phyloP scores from a whole-genome alignment of 1,140 invertebrate species.

The Heliconius congener region DNA sequence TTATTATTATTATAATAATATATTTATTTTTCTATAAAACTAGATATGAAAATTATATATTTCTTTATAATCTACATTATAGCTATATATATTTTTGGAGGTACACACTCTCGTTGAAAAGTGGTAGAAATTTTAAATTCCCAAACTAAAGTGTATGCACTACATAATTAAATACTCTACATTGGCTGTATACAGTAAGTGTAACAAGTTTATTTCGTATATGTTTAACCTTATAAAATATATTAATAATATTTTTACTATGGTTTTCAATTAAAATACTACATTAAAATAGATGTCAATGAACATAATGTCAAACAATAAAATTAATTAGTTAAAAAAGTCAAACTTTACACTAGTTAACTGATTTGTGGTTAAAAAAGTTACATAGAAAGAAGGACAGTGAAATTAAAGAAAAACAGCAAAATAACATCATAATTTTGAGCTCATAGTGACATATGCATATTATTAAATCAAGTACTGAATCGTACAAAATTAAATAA shows the following conservation, averaged over 20 bases:
- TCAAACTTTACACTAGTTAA: constrained; percentile 5
- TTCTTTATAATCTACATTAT: constrained; percentile 11
- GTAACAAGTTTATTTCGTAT: background rate
- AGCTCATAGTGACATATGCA: background rate
- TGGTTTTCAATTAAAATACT: background rate
- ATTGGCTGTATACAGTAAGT: constrained; percentile 1
- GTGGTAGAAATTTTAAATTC: background rate
- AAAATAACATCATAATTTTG: background rate
- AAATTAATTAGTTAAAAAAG: background rate
- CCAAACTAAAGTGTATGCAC: background rate
- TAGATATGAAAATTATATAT: constrained; percentile 14
- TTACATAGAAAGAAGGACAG: background rate
- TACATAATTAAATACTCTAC: background rate
- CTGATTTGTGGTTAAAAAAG: background rate
- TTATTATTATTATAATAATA: constrained; percentile 2
- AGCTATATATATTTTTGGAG: constrained; percentile 14
- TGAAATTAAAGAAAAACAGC: background rate
- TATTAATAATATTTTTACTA: background rate
- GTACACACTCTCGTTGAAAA: background rate
- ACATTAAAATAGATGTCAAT: constrained; percentile 1
- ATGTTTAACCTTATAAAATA: background rate
- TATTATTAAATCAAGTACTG: background rate
- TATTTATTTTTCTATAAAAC: constrained; percentile 7
- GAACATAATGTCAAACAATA: background rate
- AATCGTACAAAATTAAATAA: background rate